Conservation (phyloP, 2,797 vertebrate genomes). For the Pseudotriccus pelzelni region DNA sequence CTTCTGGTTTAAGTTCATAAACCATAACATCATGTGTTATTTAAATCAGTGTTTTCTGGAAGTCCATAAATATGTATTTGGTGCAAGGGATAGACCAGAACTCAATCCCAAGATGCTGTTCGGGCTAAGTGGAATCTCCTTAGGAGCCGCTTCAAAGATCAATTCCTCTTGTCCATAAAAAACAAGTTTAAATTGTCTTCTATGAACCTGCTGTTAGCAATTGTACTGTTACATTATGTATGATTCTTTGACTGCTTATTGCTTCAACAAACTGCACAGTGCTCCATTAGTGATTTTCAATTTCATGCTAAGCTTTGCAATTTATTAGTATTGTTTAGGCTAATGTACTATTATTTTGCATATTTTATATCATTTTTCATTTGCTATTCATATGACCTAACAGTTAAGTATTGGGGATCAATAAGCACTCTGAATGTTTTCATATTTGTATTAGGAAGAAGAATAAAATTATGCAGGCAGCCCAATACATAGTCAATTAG, state of each 20-base stretch:
- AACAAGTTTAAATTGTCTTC: conserved; percentile 70
- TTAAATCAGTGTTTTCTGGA: conserved; percentile 56
- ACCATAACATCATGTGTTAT: conserved; percentile 41
- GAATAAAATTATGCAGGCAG: not conserved
- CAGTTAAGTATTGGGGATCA: conserved; percentile 70
- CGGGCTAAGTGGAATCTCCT: conserved; percentile 71
- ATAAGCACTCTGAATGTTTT: conserved; percentile 63
- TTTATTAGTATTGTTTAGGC: conserved; percentile 79
- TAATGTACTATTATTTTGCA: conserved; percentile 81
- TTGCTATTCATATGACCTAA: conserved; percentile 62
- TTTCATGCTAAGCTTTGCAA: conserved; percentile 80
- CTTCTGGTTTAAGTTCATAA: conserved; percentile 28
- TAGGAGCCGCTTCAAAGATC: conserved; percentile 73
- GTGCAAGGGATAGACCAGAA: conserved; percentile 54
- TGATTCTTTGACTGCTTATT: conserved; percentile 72
- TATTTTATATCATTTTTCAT: conserved; percentile 75
- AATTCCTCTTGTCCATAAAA: conserved; percentile 74
- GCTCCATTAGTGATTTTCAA: conserved; percentile 80
- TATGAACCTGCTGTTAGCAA: conserved; percentile 69
- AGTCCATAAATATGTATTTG: conserved; percentile 61
- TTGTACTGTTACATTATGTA: conserved; percentile 77
- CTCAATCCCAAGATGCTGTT: conserved; percentile 70
- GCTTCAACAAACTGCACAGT: conserved; percentile 58
- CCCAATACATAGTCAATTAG: not conserved
- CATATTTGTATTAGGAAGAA: conserved; percentile 16